A percentile compares a stretch with the other conserved stretches of the same genome.
phyloP scores from a whole-genome alignment of 2,113 vertebrate species.

The Lathamus discolor region DNA sequence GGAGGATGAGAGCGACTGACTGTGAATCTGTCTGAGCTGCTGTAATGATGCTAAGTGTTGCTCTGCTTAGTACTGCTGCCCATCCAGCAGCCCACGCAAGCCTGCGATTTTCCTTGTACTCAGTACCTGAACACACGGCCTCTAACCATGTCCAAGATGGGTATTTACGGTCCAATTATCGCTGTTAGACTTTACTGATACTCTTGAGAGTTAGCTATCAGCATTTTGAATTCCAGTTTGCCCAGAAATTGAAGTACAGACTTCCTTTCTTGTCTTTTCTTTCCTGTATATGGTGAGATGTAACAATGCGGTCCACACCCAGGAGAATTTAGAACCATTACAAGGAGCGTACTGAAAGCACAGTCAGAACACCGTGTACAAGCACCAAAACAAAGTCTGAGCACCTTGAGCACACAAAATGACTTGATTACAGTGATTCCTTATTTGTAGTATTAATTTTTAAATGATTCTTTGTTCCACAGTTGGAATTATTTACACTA shows the following conservation, averaged over 20 bases:
- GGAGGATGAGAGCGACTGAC: neutral
- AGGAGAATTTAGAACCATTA: neutral
- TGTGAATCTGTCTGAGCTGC: neutral
- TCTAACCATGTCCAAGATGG: neutral
- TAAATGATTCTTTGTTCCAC: neutral
- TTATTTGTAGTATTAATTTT: neutral
- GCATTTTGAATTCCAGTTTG: neutral
- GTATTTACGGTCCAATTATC: neutral
- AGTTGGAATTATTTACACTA: neutral
- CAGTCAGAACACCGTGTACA: neutral
- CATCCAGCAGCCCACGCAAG: neutral
- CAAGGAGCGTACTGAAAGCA: neutral
- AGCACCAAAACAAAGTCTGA: neutral
- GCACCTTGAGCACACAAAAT: neutral
- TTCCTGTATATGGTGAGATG: neutral
- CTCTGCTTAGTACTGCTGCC: neutral
- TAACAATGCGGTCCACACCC: too few species aligned
- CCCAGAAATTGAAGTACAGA: neutral
- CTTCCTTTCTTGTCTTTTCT: neutral
- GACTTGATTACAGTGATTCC: neutral
- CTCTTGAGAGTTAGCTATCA: neutral
- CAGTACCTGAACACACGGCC: fast-evolving
- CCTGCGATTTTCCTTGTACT: neutral
- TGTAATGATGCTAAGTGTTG: neutral
- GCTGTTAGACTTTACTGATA: neutral